Evolutionary conservation across 2,113 vertebrate species (phyloP).

Genomic region (Lycocorax pyrrhopterus): DNA sequence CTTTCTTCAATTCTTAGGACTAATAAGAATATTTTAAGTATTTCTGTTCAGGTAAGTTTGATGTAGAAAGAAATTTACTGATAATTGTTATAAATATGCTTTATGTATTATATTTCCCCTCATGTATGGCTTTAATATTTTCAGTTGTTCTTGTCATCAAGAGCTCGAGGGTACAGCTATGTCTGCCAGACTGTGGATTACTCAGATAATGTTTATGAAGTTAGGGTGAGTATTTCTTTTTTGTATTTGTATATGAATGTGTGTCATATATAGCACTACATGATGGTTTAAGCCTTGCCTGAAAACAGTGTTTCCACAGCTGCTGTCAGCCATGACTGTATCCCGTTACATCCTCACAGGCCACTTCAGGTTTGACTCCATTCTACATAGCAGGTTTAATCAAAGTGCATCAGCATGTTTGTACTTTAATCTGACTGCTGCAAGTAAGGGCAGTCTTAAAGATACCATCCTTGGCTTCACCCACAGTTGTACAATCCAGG

Average conservation of each 20-base stretch:
- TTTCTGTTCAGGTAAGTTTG: not conserved
- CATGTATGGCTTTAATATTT: constrained; percentile 42
- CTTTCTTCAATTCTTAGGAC: not conserved
- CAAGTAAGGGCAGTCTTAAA: not conserved
- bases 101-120: not conserved
- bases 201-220: constrained; percentile 94
- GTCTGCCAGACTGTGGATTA: constrained; percentile 95
- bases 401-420: not conserved
- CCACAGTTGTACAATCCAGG: not conserved
- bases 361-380: not conserved
- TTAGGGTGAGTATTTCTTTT: constrained; percentile 85
- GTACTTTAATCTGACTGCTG: not conserved
- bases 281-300: not conserved
- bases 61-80: not conserved
- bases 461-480: constrained; percentile 6
- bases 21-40: not conserved
- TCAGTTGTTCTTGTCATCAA: constrained; percentile 91
- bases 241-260: not conserved
- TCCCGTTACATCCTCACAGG: not conserved
- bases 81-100: not conserved
- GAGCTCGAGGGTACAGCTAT: constrained; percentile 94
- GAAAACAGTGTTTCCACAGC: not conserved
- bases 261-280: not conserved
- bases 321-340: not conserved
- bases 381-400: not conserved